Percentiles rank a stretch among this genome's conserved stretches.
phyloP scores from a whole-genome alignment of 2,888 invertebrate genomes.

The Ecdyonurus torrentis region DNA sequence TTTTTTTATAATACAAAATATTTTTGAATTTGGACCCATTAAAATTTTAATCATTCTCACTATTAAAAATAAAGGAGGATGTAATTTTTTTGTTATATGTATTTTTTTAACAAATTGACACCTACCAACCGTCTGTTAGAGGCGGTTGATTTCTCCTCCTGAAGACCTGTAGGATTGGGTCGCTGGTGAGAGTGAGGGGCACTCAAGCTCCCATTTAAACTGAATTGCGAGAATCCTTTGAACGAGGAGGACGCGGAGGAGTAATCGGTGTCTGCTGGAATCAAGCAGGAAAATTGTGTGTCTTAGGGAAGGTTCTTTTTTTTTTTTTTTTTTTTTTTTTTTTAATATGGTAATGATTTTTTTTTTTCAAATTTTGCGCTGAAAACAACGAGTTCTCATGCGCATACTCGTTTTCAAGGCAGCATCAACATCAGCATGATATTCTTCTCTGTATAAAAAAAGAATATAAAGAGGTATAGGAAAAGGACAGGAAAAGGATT shows the following conservation, averaged over 20 bases:
- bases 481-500: not conserved
- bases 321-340: not conserved
- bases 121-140: slow-evolving; percentile 3
- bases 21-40: too few relatives aligned
- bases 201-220: not conserved
- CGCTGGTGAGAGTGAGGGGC: not conserved
- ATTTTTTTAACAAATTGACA: too few relatives aligned
- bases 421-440: too few relatives aligned
- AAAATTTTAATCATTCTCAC: not conserved
- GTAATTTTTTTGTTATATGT: too few relatives aligned
- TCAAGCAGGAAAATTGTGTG: not conserved
- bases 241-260: not conserved
- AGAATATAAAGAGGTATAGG: not conserved
- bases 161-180: not conserved
- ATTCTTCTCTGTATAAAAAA: not conserved
- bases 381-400: not conserved
- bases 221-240: not conserved
- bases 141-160: not conserved
- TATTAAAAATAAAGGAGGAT: too few relatives aligned
- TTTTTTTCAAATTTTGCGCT: too few relatives aligned
- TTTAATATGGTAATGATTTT: too few relatives aligned
- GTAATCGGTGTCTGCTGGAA: not conserved
- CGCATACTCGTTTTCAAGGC: too few relatives aligned
- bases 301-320: not conserved
- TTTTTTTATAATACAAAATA: too few relatives aligned